A percentile compares a stretch with the other conserved stretches of the same genome.
Conservation (phyloP, 2,797 vertebrate genomes). For the Siniperca obscura region DNA sequence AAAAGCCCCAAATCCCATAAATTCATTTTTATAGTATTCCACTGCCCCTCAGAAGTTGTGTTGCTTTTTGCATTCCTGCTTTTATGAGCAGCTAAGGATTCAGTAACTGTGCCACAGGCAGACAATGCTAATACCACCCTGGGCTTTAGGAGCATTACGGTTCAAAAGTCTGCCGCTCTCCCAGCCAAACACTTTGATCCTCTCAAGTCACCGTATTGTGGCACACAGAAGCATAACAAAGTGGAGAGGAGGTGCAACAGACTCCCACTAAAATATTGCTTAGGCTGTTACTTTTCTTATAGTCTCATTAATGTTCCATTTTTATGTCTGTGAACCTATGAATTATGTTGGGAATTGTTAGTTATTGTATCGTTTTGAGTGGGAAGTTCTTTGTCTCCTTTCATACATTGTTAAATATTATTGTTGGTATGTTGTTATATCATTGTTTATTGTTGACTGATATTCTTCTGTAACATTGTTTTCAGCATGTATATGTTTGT, state of each 20-base stretch:
- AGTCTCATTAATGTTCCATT: constrained; percentile 6
- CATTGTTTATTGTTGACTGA: not conserved
- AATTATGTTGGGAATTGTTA: constrained; percentile 15
- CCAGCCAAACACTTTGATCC: constrained; percentile 72
- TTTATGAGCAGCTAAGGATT: constrained; percentile 73
- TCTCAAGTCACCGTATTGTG: constrained; percentile 58
- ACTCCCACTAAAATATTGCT: constrained; percentile 38
- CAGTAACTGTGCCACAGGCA: constrained; percentile 69
- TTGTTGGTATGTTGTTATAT: not conserved
- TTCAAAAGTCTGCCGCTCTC: constrained; percentile 65
- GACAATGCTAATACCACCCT: constrained; percentile 72
- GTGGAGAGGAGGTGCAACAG: constrained; percentile 41
- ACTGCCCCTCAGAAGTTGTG: constrained; percentile 54
- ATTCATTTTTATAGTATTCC: constrained; percentile 52
- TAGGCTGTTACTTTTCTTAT: constrained; percentile 21
- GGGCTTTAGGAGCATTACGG: constrained; percentile 65
- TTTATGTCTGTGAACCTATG: constrained; percentile 6
- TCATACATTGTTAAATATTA: constrained; percentile 17
- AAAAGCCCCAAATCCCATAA: constrained; percentile 41
- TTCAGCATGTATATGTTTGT: not conserved
- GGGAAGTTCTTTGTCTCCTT: not conserved
- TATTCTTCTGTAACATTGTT: not conserved
- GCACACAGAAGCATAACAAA: constrained; percentile 45
- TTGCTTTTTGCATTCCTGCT: constrained; percentile 63
- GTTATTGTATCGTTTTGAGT: not conserved